Evolutionary conservation across 2,888 invertebrate genomes (phyloP).

Genomic region (Erebia aethiops): DNA sequence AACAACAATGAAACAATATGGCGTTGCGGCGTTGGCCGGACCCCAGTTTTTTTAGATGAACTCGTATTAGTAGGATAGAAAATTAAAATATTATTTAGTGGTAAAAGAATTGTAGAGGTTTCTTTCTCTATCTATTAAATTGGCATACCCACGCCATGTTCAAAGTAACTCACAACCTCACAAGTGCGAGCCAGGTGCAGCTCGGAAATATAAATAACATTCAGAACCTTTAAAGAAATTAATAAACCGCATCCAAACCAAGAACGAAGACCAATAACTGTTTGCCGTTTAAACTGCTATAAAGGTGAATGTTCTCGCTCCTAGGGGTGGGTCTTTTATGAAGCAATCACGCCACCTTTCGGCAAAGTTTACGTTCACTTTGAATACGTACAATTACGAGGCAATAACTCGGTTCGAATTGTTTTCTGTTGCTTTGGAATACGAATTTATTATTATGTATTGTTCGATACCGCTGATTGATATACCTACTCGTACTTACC

Average conservation of each 20-base stretch:
- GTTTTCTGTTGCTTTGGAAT: slow-evolving; percentile 48
- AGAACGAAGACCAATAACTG: slow-evolving; percentile 42
- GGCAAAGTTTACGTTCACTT: slow-evolving; percentile 63
- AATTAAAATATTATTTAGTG: no score
- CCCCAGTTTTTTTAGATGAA: no score
- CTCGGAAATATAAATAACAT: slow-evolving; percentile 17
- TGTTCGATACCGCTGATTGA: slow-evolving; percentile 9
- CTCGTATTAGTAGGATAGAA: no score
- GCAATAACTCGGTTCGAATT: slow-evolving; percentile 63
- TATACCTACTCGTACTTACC: background rate
- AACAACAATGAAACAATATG: no score
- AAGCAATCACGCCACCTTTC: slow-evolving; percentile 62
- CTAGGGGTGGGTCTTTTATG: slow-evolving; percentile 60
- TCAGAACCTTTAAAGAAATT: slow-evolving; percentile 32
- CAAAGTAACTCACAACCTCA: slow-evolving; percentile 10
- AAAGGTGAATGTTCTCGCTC: slow-evolving; percentile 54
- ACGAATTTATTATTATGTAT: slow-evolving; percentile 21
- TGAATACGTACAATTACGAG: slow-evolving; percentile 67
- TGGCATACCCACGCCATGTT: background rate
- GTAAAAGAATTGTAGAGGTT: no score
- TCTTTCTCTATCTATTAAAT: background rate
- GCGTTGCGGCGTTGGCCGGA: no score
- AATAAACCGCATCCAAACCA: slow-evolving; percentile 37
- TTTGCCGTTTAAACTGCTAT: slow-evolving; percentile 48
- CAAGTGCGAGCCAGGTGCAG: background rate